phyloP scores from a whole-genome alignment of 2,888 invertebrate genomes.

The Spodoptera exigua region DNA sequence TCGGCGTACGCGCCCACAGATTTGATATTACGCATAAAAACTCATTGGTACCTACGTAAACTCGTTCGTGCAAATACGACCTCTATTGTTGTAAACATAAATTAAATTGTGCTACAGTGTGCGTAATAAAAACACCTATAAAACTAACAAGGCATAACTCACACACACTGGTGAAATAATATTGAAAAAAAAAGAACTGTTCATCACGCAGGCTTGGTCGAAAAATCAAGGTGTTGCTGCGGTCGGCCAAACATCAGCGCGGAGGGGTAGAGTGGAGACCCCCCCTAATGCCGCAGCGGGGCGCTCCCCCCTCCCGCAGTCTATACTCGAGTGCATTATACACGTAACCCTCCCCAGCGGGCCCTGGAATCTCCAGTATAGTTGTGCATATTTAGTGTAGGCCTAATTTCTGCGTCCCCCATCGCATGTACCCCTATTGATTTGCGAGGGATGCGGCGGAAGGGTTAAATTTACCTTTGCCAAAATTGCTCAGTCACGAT shows the following conservation, averaged over 20 bases:
- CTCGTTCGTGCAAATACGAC: conserved; percentile 45
- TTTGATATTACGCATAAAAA: conserved; percentile 40
- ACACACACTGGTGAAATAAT: conserved; percentile 33
- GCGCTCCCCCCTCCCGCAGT: conserved; percentile 58
- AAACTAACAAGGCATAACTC: conserved; percentile 50
- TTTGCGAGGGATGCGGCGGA: conserved; percentile 69
- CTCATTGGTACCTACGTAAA: conserved; percentile 33
- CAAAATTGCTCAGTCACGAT: conserved; percentile 70
- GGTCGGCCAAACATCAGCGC: conserved; percentile 61
- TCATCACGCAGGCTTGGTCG: conserved; percentile 70
- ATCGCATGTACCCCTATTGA: conserved; percentile 71
- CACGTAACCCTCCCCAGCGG: conserved; percentile 71
- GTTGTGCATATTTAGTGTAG: conserved; percentile 81
- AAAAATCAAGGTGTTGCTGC: conserved; percentile 81
- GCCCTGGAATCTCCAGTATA: conserved; percentile 75
- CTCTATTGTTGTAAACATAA: conserved; percentile 48
- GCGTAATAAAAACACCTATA: conserved; percentile 46
- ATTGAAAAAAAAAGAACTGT: conserved; percentile 39
- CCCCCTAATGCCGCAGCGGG: conserved; percentile 60
- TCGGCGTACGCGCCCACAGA: conserved; percentile 36
- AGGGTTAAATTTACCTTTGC: conserved; percentile 79
- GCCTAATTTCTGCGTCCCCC: conserved; percentile 74
- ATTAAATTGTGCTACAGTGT: conserved; percentile 47
- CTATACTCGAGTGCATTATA: conserved; percentile 86
- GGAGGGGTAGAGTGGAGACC: conserved; percentile 53